These are phyloP conservation scores for Corella eumyota DNA, from an alignment of 23 tunicate species.

Conservation along the genomic window DNA sequence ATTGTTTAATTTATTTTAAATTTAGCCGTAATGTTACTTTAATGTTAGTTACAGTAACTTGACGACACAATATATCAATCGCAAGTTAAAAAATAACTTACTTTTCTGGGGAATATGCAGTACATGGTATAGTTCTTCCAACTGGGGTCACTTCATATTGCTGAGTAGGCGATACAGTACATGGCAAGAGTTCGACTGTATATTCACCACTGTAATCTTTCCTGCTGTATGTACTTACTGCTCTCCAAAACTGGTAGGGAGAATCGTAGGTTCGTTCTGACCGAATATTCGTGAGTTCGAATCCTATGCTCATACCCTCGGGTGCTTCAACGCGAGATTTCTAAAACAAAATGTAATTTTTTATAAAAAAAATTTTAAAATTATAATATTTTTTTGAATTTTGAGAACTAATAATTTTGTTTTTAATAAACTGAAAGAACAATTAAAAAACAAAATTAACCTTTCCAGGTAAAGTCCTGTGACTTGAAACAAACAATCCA, in stretches of 20 bases:
- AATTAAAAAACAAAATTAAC: slow-evolving; percentile 23
- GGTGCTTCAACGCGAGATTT: slow-evolving; percentile 71
- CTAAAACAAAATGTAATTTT: slow-evolving; percentile 12
- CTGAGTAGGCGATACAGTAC: slow-evolving; percentile 84
- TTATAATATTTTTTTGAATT: neutral
- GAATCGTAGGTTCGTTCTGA: slow-evolving; percentile 78
- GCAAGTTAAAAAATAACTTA: slow-evolving; percentile 12
- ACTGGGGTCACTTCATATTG: slow-evolving; percentile 36
- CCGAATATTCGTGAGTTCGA: slow-evolving; percentile 64
- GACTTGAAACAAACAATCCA: slow-evolving; percentile 73
- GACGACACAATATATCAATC: no score
- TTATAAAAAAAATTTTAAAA: neutral
- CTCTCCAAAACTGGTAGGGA: slow-evolving; percentile 93
- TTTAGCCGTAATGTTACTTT: neutral
- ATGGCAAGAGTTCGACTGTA: slow-evolving; percentile 72
- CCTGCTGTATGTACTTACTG: slow-evolving; percentile 92
- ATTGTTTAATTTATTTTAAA: neutral
- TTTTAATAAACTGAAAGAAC: neutral
- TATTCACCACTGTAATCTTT: slow-evolving; percentile 98
- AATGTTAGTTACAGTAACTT: no score
- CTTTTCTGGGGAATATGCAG: slow-evolving; percentile 75
- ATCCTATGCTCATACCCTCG: slow-evolving; percentile 72
- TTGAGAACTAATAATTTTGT: no score
- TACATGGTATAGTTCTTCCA: slow-evolving; percentile 38
- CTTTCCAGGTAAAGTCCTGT: slow-evolving; percentile 54